Evolutionary conservation across 2,888 invertebrate species (phyloP).

Genomic region (Drosophila prolongata): DNA sequence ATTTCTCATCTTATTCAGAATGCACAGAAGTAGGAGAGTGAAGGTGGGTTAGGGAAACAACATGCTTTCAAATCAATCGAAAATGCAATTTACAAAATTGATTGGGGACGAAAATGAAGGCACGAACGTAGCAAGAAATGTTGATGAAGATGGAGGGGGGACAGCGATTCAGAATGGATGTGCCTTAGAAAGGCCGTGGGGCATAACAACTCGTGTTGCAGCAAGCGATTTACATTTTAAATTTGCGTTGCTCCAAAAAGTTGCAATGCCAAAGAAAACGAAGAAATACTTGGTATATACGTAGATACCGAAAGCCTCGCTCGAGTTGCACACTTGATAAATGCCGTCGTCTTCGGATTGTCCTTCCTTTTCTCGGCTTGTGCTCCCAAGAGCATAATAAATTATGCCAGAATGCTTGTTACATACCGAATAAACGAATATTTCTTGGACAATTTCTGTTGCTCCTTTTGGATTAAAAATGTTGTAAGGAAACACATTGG

Average conservation of each 20-base stretch:
- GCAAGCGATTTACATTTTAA: conserved; percentile 60
- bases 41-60: conserved; percentile 8
- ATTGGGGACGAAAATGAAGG: conserved; percentile 52
- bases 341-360: conserved; percentile 47
- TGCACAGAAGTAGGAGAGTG: conserved; percentile 16
- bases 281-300: conserved; percentile 19
- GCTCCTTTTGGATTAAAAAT: background rate
- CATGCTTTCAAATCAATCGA: conserved; percentile 65
- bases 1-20: conserved; percentile 42
- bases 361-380: conserved; percentile 11
- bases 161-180: conserved; percentile 5
- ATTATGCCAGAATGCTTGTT: conserved; percentile 57
- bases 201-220: conserved; percentile 50
- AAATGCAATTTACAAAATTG: conserved; percentile 75
- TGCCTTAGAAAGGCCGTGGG: conserved; percentile 13
- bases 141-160: conserved; percentile 15
- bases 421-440: conserved; percentile 39
- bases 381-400: conserved; percentile 63
- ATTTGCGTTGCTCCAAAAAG: conserved; percentile 28
- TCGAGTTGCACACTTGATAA: conserved; percentile 63
- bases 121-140: conserved; percentile 20
- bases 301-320: conserved; percentile 30
- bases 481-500: background rate
- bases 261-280: conserved; percentile 34
- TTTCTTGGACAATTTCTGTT: conserved; percentile 12